Percentiles rank a stretch among this genome's conserved stretches.
phyloP scores from a whole-genome alignment of 2,113 vertebrate genomes.

The Silurus glanis region DNA sequence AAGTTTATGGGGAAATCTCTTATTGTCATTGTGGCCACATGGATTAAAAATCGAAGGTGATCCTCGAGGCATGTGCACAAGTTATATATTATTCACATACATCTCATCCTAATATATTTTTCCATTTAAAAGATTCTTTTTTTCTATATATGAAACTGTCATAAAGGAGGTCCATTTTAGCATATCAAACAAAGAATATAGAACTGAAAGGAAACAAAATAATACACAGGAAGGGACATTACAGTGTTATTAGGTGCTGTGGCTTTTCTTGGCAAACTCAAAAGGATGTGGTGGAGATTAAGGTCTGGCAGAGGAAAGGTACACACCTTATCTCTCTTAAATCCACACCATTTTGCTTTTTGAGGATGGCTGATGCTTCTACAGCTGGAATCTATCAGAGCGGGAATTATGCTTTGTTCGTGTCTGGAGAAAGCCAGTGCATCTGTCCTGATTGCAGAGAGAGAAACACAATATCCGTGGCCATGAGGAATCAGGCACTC shows the following conservation, averaged over 20 bases:
- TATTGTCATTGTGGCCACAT: neutral
- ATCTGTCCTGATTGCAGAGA: slow-evolving; percentile 24
- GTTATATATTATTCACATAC: neutral
- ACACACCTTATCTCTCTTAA: slow-evolving; percentile 26
- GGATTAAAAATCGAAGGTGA: neutral
- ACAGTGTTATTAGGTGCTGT: neutral
- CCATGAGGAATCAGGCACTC: slow-evolving; percentile 5
- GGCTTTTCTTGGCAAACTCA: slow-evolving; percentile 22
- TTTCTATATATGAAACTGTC: neutral
- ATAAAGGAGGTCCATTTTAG: neutral
- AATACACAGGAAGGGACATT: neutral
- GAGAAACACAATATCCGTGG: slow-evolving; percentile 35
- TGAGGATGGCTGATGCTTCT: slow-evolving; percentile 21
- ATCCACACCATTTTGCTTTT: slow-evolving; percentile 17
- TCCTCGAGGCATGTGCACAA: slow-evolving; percentile 20
- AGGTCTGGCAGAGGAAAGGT: slow-evolving; percentile 20
- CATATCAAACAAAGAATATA: neutral
- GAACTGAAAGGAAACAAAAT: neutral
- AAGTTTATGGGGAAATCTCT: slow-evolving; percentile 43
- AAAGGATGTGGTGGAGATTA: slow-evolving; percentile 29
- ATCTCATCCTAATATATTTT: neutral
- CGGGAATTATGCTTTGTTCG: slow-evolving; percentile 18
- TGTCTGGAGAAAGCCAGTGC: slow-evolving; percentile 17
- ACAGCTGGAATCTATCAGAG: slow-evolving; percentile 42
- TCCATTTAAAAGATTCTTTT: neutral